These are phyloP conservation scores for Drosophila bocki DNA, from an alignment of 1,140 invertebrate genomes.

Conservation along the genomic window DNA sequence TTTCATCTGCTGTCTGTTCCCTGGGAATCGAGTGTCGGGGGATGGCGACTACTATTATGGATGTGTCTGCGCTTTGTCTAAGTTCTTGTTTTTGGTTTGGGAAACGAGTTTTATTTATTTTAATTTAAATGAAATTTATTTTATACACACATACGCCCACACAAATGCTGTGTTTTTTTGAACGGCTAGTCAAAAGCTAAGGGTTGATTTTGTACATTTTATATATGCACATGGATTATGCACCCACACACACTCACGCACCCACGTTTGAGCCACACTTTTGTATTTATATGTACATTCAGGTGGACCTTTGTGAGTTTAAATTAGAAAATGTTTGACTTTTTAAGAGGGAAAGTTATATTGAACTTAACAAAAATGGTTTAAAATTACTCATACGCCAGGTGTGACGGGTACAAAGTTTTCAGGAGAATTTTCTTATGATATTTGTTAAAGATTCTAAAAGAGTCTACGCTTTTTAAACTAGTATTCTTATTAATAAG, in stretches of 20 bases:
- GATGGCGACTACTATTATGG: constrained; percentile 24
- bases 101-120: constrained; percentile 75
- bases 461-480: neutral
- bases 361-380: neutral
- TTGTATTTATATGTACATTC: constrained; percentile 19
- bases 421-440: neutral
- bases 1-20: constrained; percentile 31
- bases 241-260: constrained; percentile 30
- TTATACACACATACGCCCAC: constrained; percentile 53
- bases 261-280: constrained; percentile 1
- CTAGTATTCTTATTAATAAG: neutral
- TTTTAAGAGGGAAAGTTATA: neutral
- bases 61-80: constrained; percentile 69
- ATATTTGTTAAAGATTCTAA: neutral
- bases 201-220: constrained; percentile 57
- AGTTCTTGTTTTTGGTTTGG: constrained; percentile 63
- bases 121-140: constrained; percentile 83
- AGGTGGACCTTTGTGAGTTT: neutral
- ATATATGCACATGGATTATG: constrained; percentile 58
- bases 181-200: constrained; percentile 54
- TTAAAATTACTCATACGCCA: neutral
- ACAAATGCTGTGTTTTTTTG: constrained; percentile 36
- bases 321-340: constrained; percentile 22
- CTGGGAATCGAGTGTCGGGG: neutral
- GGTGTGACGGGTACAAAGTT: neutral